Evolutionary conservation across 2,797 vertebrate species (phyloP), one percentile per base, ranked within the genome.

Genomic region (Mionectes olivaceus): DNA sequence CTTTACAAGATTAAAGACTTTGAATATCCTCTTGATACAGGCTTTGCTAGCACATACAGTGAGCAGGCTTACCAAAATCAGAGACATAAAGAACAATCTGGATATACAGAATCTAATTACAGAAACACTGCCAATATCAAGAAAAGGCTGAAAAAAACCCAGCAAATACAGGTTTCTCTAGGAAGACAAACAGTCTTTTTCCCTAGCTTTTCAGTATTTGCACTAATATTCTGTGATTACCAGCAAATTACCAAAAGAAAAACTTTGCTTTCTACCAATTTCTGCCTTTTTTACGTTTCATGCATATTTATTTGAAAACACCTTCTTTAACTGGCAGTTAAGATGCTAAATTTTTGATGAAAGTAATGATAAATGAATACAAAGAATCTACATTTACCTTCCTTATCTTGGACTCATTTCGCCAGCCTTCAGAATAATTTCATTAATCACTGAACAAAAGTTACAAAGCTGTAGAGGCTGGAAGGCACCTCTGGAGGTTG

Each of bases 1-100:
- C 69, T 86, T 81, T 69, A 76, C 25, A 92, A 78, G 82, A 87
- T 82, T 92, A 91, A 90, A 86, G 57, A 88, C 53, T 91, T 61
- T 11, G 19, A 83, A 78, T 81, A 90, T 59, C 69, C 76, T 93
- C 56, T 70, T 94, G 91, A 76, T 52, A 75, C 69, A 83, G 28
- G 43, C 76, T 91, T 91, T 92, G 47, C 47, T 73, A 81, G 59
- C 35, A 39, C 3, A 12, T 41, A 87, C 32, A 44, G 21, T 59
- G n/a, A 28, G 43, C 43, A 94, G 82, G 57, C 21, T 87, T 80
- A 89, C 49, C 61, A 91, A 83, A 91, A 91, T 74, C 49, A 94
- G 37, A 76, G 33, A 77, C 30, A 68, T 21, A 85, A 83, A 86
- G 67, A 90, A 69, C 2, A 2, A 43, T 35, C 65, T 63, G 59